Percentiles rank a stretch among this genome's conserved stretches.
Conservation (phyloP, 1,140 invertebrate species). For the Laodelphax striatellus region DNA sequence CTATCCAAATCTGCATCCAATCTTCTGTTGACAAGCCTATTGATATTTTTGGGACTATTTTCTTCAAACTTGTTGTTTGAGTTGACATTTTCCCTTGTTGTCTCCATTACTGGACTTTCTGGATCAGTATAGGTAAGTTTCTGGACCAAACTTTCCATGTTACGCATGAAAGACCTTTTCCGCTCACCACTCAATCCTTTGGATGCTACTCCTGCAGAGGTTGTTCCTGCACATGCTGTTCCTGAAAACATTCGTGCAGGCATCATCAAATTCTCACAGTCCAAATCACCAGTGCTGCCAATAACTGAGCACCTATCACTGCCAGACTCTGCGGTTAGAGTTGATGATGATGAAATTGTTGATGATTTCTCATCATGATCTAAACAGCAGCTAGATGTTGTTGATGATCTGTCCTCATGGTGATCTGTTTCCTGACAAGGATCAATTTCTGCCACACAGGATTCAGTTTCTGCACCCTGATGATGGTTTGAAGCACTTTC, state of each 20-base stretch:
- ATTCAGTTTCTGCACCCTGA: too few relatives aligned
- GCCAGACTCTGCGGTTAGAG: neutral
- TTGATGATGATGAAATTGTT: neutral
- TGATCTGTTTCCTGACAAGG: neutral
- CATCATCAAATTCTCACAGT: neutral
- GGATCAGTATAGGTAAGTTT: slow-evolving; percentile 25
- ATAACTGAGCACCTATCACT: neutral
- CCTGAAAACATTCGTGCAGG: neutral
- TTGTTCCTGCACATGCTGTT: too few relatives aligned
- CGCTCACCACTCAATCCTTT: slow-evolving; percentile 34
- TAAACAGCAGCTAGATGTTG: too few relatives aligned
- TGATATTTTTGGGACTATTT: slow-evolving; percentile 10
- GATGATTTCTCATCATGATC: neutral
- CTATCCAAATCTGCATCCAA: slow-evolving; percentile 33
- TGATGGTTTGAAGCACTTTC: too few relatives aligned
- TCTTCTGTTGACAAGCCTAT: slow-evolving; percentile 18
- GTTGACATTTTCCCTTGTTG: neutral
- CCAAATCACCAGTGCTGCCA: slow-evolving; percentile 11
- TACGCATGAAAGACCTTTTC: slow-evolving; percentile 35
- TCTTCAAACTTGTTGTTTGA: neutral
- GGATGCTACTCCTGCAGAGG: too few relatives aligned
- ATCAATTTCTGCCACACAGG: neutral
- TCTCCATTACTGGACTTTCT: slow-evolving; percentile 1
- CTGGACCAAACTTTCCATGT: slow-evolving; percentile 36
- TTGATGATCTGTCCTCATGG: neutral